Evolutionary conservation across 2,113 vertebrate species (phyloP).

Genomic region (Trochalopteron elliotii): DNA sequence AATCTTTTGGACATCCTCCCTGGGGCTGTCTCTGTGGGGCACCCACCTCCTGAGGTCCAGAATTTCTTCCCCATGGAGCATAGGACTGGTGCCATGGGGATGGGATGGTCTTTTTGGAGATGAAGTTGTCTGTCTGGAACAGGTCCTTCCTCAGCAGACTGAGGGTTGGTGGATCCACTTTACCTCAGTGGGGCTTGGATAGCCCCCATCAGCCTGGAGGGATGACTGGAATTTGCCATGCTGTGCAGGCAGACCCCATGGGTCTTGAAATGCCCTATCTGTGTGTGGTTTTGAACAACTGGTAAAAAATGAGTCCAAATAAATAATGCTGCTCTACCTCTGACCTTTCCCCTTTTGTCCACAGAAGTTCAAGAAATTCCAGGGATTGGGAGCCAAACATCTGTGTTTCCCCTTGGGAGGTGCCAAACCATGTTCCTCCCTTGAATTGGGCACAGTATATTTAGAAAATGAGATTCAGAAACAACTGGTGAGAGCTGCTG

Average conservation of each 20-base stretch:
- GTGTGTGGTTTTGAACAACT: neutral
- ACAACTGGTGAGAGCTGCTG: neutral
- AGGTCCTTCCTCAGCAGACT: neutral
- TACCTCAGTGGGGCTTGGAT: neutral
- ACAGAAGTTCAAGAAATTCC: slow-evolving; percentile 47
- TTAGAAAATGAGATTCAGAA: slow-evolving; percentile 31
- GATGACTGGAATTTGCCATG: slow-evolving; percentile 51
- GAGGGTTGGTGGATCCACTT: neutral
- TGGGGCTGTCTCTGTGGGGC: neutral
- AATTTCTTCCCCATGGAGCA: neutral
- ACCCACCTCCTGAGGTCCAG: neutral
- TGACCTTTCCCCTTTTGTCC: slow-evolving; percentile 38
- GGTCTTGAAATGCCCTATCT: neutral
- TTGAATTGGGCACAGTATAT: neutral
- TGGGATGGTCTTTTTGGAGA: neutral
- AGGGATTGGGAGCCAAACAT: slow-evolving; percentile 1
- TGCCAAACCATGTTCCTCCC: neutral
- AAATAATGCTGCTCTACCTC: slow-evolving; percentile 21
- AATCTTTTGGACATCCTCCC: neutral
- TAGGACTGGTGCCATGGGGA: accelerated
- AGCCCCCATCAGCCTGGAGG: slow-evolving; percentile 10
- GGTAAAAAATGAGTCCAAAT: neutral
- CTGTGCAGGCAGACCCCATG: neutral
- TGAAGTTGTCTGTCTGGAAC: neutral
- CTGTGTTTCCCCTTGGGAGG: neutral